phyloP scores from a whole-genome alignment of 2,888 invertebrate species.

The Capitulum mitella region DNA sequence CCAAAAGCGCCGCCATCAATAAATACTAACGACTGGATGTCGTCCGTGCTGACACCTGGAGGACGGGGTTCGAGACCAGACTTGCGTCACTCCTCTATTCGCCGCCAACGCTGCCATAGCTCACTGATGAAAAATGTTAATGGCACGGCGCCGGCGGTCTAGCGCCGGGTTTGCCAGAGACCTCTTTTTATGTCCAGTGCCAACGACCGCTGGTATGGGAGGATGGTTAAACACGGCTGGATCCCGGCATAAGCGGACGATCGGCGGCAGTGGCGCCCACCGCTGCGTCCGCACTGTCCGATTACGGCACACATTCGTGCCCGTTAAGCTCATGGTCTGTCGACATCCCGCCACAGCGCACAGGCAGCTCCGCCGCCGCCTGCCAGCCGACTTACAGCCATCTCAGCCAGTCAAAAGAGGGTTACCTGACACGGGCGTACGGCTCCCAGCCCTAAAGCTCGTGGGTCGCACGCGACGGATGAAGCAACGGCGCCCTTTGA shows the following conservation, averaged over 20 bases:
- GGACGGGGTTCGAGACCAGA: not conserved
- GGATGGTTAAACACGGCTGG: too few species aligned
- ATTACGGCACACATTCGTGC: too few species aligned
- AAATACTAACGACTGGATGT: not conserved
- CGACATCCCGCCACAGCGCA: too few species aligned
- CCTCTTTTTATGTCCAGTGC: not conserved
- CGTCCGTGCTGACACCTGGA: not conserved
- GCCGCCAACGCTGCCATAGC: not conserved
- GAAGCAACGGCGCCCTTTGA: not conserved
- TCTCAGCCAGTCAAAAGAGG: not conserved
- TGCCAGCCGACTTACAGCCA: not conserved
- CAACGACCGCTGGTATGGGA: not conserved
- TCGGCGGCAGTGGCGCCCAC: too few species aligned
- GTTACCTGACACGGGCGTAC: not conserved
- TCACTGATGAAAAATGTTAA: not conserved
- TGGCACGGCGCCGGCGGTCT: not conserved
- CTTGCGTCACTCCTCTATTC: not conserved
- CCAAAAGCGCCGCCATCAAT: constrained; percentile 8
- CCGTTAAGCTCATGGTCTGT: too few species aligned
- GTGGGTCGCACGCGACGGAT: not conserved
- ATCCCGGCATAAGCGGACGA: too few species aligned
- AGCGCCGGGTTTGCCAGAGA: too few species aligned
- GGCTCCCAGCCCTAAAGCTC: not conserved
- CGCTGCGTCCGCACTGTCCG: too few species aligned
- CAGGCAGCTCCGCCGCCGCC: too few species aligned